Evolutionary conservation across 2,113 vertebrate species (phyloP).

Genomic region (Percopsis transmontana): DNA sequence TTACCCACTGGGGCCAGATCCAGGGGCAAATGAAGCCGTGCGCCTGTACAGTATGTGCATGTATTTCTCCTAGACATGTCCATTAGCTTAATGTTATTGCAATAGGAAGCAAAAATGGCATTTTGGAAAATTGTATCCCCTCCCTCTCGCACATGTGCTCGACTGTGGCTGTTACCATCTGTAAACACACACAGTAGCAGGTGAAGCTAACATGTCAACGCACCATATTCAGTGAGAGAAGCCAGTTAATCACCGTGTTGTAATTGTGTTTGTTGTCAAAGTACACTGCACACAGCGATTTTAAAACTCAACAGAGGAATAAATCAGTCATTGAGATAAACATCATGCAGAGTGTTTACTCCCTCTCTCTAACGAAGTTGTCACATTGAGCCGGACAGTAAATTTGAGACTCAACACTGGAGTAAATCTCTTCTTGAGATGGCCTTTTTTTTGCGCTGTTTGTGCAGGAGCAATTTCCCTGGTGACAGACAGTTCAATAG

Average conservation of each 20-base stretch:
- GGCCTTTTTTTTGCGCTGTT: conserved; percentile 15
- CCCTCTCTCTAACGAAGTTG: neutral
- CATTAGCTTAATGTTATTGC: too few species aligned
- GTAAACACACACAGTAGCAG: too few species aligned
- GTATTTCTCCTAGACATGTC: too few species aligned
- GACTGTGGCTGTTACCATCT: too few species aligned
- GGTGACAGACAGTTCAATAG: conserved; percentile 54
- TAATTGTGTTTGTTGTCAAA: neutral
- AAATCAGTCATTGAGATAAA: neutral
- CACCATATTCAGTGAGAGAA: neutral
- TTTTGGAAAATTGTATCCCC: too few species aligned
- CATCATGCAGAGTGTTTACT: neutral
- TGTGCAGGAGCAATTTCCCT: conserved; percentile 43
- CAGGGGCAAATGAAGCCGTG: too few species aligned
- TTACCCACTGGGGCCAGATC: too few species aligned
- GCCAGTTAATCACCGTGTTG: neutral
- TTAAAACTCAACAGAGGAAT: conserved; percentile 11
- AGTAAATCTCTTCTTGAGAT: conserved; percentile 15
- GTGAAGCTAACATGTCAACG: too few species aligned
- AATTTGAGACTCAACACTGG: conserved; percentile 17
- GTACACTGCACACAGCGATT: neutral
- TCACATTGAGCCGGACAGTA: neutral
- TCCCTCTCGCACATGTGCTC: too few species aligned
- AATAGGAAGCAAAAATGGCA: too few species aligned
- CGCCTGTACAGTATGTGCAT: too few species aligned